Evolutionary conservation across 2,888 invertebrate species (phyloP).

Genomic region (Lumbricus terrestris): DNA sequence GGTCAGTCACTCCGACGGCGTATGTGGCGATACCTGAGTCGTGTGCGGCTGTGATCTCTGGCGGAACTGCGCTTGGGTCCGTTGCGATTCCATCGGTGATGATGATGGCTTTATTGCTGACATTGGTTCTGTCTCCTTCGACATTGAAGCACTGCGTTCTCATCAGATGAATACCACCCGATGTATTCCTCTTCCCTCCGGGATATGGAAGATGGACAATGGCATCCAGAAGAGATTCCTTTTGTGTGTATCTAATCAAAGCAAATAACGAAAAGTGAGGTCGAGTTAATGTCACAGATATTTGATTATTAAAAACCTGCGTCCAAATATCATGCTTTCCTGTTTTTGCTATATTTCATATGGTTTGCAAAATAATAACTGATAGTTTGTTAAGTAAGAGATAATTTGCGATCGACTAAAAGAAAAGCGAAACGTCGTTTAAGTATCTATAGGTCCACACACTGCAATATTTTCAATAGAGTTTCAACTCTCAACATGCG

Average conservation of each 20-base stretch:
- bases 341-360: too few relatives aligned
- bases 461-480: too few relatives aligned
- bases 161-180: neutral
- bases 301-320: too few relatives aligned
- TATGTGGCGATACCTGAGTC: neutral
- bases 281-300: too few relatives aligned
- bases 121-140: neutral
- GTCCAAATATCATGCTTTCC: too few relatives aligned
- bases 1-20: constrained; percentile 11
- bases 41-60: neutral
- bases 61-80: neutral
- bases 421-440: too few relatives aligned
- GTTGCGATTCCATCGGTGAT: neutral
- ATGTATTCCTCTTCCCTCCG: neutral
- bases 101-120: neutral
- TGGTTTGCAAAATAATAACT: too few relatives aligned
- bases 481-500: too few relatives aligned
- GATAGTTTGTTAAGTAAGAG: too few relatives aligned
- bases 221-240: neutral
- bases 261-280: neutral
- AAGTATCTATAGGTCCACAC: too few relatives aligned
- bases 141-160: neutral
- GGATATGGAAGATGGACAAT: neutral
- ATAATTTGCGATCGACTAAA: too few relatives aligned
- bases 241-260: neutral